These are phyloP conservation scores for Astropecten irregularis DNA, from an alignment of 53 echinoderm and acorn worm genomes.

Conservation along the genomic window DNA sequence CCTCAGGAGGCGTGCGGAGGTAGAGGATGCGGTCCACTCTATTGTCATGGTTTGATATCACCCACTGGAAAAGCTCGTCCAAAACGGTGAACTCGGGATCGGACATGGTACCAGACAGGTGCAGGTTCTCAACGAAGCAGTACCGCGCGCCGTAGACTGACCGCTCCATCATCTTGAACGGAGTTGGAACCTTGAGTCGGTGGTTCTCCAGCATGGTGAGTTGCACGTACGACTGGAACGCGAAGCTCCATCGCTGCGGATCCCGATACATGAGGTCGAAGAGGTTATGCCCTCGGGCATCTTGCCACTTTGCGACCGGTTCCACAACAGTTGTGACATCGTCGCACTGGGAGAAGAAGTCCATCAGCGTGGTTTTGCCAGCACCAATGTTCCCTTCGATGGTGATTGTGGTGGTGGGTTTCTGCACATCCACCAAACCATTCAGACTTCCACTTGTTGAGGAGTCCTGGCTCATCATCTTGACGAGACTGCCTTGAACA, in stretches of 20 bases:
- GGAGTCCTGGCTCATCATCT: slow-evolving; percentile 3
- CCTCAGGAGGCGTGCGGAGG: slow-evolving; percentile 77
- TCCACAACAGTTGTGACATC: slow-evolving; percentile 73
- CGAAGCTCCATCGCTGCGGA: slow-evolving; percentile 81
- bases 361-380: slow-evolving; percentile 79
- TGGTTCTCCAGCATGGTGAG: slow-evolving; percentile 85
- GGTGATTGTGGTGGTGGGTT: slow-evolving; percentile 52
- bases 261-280: slow-evolving; percentile 84
- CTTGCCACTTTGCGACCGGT: slow-evolving; percentile 77
- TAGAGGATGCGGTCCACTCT: slow-evolving; percentile 81
- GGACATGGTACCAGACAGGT: slow-evolving; percentile 63
- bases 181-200: slow-evolving; percentile 43
- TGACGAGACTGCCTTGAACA: too few species aligned
- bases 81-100: slow-evolving; percentile 80
- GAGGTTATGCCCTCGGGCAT: slow-evolving; percentile 76
- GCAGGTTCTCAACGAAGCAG: slow-evolving; percentile 92
- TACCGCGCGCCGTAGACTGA: slow-evolving; percentile 91
- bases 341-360: slow-evolving; percentile 51
- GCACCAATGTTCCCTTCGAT: slow-evolving; percentile 86
- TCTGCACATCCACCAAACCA: not conserved
- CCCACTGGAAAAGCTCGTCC: slow-evolving; percentile 81
- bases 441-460: not conserved
- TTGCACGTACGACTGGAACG: slow-evolving; percentile 96
- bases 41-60: slow-evolving; percentile 54
- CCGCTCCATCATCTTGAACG: slow-evolving; percentile 86